Conservation (phyloP, 1,140 invertebrate species). For the Tribolium madens region DNA sequence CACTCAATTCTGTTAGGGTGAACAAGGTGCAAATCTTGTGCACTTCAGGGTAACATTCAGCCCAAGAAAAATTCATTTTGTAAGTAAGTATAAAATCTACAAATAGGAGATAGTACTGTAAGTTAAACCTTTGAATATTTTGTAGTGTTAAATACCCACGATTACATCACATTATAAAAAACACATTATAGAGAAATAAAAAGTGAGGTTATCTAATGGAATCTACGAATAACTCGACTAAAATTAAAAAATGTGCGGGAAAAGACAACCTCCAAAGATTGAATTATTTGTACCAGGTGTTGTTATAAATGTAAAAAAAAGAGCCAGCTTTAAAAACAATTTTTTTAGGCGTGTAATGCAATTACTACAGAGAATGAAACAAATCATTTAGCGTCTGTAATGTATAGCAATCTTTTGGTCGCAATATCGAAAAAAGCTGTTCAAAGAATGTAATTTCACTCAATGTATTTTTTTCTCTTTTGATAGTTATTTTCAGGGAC, state of each 20-base stretch:
- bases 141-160: not conserved
- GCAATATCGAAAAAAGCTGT: slow-evolving; percentile 71
- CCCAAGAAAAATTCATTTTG: slow-evolving; percentile 52
- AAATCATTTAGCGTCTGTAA: slow-evolving; percentile 65
- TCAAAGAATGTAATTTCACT: slow-evolving; percentile 68
- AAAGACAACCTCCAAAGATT: slow-evolving; percentile 70
- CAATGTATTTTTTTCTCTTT: not conserved
- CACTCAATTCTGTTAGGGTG: slow-evolving; percentile 54
- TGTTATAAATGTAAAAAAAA: slow-evolving; percentile 6
- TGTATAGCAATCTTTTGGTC: slow-evolving; percentile 68
- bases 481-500: slow-evolving; percentile 65
- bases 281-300: slow-evolving; percentile 71
- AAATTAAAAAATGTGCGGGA: slow-evolving; percentile 61
- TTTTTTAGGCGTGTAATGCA: slow-evolving; percentile 67
- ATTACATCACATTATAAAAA: too few species aligned
- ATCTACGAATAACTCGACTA: slow-evolving; percentile 41
- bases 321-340: slow-evolving; percentile 36
- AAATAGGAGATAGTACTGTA: not conserved
- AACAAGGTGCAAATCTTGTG: slow-evolving; percentile 59
- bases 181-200: too few species aligned
- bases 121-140: not conserved
- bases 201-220: slow-evolving; percentile 16
- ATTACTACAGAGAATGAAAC: slow-evolving; percentile 61
- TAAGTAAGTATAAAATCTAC: not conserved
- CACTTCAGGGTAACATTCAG: slow-evolving; percentile 61